Conservation (phyloP, 2,888 invertebrate genomes). For the Leptinotarsa tumamoca region DNA sequence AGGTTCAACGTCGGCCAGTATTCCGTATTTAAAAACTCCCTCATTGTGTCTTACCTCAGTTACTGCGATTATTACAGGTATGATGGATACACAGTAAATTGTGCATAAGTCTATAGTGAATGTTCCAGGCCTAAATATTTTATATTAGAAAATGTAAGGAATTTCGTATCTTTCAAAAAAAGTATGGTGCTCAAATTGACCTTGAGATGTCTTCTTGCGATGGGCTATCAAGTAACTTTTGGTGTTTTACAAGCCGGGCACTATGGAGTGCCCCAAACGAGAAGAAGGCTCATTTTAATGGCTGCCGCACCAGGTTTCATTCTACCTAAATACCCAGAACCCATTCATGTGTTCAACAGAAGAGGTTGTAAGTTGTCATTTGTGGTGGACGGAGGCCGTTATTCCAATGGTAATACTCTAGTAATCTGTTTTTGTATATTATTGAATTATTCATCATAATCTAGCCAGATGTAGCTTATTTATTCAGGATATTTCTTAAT, state of each 20-base stretch:
- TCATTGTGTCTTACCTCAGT: slow-evolving; percentile 84
- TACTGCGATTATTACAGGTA: slow-evolving; percentile 86
- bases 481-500: no score
- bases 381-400: slow-evolving; percentile 70
- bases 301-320: slow-evolving; percentile 85
- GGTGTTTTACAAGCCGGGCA: slow-evolving; percentile 87
- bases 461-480: no score
- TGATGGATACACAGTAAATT: background rate
- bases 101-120: no score
- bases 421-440: no score
- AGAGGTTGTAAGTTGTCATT: slow-evolving; percentile 74
- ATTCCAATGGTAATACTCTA: slow-evolving; percentile 57
- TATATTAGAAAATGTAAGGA: slow-evolving; percentile 86
- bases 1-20: slow-evolving; percentile 87
- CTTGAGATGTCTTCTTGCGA: slow-evolving; percentile 78
- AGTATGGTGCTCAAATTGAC: slow-evolving; percentile 86
- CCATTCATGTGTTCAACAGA: slow-evolving; percentile 81
- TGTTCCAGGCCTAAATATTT: slow-evolving; percentile 76
- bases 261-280: slow-evolving; percentile 86
- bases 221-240: slow-evolving; percentile 91
- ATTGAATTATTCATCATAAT: no score
- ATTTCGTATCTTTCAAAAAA: slow-evolving; percentile 86
- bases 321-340: slow-evolving; percentile 83
- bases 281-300: slow-evolving; percentile 79
- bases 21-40: slow-evolving; percentile 86